Evolutionary conservation across 2,797 vertebrate genomes (phyloP), one percentile per base, ranked within the genome.

Genomic region (Girardinus metallicus): DNA sequence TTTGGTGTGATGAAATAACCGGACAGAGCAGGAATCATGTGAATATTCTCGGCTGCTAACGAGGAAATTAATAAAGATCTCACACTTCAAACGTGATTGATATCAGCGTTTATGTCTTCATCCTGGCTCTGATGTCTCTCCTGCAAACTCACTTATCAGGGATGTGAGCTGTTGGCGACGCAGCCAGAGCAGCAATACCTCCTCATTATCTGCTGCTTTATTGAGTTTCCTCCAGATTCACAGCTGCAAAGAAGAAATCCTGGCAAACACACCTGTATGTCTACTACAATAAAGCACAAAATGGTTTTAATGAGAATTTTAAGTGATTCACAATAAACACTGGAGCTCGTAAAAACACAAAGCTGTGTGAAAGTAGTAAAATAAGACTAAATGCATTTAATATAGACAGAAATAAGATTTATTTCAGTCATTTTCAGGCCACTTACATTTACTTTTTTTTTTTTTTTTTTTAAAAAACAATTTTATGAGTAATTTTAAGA

Each of bases 121-220:
- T 46, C 53, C 39, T 44, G 12, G 11, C 4, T 21, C 6, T 13
- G 0, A 55, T 60, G 16, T 68, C 16, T 76, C 9, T 43, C 5
- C 39, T 39, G 44, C 44, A 47, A 29, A 77, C 55, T 73, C 55
- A 60, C 49, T 16, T 43, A 81, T 7, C 60, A 53, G 60, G 60
- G 53, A 74, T 80, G 80, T 79, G 84, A 83, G 83, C 85, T 85
- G 53, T 74, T 88, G 84, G 85, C 88, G 80, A 76, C 78, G 18
- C 75, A 78, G 68, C 83, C 51, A 64, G 79, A 78, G 66, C 71
- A 85, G 80, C 85, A 74, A 82, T 80, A 80, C 76, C 77, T 85
- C 83, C 88, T 91, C 92, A 93, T 89, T 81, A 84, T 36, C 34
- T 85, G 78, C 72, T 80, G 81, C 73, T 88, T 91, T 85, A 91